Evolutionary conservation across 2,888 invertebrate species (phyloP), one percentile per base, ranked within the genome.

Genomic region (Gymnosoma rotundatum): DNA sequence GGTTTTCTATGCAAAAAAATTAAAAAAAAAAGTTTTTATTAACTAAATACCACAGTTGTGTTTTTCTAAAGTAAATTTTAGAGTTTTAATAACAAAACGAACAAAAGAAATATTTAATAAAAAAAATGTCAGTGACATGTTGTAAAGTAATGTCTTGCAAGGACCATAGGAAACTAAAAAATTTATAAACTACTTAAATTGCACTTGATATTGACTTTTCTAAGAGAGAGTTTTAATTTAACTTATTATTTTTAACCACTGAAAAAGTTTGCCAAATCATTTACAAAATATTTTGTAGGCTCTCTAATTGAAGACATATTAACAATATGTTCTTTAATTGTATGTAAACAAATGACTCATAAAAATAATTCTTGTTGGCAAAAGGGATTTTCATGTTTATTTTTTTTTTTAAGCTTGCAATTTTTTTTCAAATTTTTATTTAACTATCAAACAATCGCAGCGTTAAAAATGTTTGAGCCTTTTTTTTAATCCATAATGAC

Each of bases 271-370:
- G 9, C 14, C 7, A 9, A 8, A 9, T 18, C 42, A 67, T 50
- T 54, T 54, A 10, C 25, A 4, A 14, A 45, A 18, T 14, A 21
- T 74, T 12, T 52, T 20, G 3, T 21, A 32, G 45, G 25, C 16
- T 25, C 45, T 61, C 20, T 25, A 63, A 36, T 16, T 56, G 54
- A 75, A 79, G 79, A 76, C 50, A 50, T 36, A 32, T 32, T 8
- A 58, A 87, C 88, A 89, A 89, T 90, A 88, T 90, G 90, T 88
- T 90, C 89, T 86, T 89, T 89, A 88, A 89, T 89, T 88, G 87
- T 87, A 81, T 87, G 86, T 52, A 67, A 64, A 61, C 38, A 64
- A 48, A 50, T n/a, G 50, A 61, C n/a, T 50, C 7, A 50, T 10
- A 32, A 10, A 52, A 52, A 21, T 16, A 20, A 21, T n/a, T 52